Base-by-base conservation (phyloP, 2,113 vertebrate species). In the Melanotaenia duboulayi region DNA sequence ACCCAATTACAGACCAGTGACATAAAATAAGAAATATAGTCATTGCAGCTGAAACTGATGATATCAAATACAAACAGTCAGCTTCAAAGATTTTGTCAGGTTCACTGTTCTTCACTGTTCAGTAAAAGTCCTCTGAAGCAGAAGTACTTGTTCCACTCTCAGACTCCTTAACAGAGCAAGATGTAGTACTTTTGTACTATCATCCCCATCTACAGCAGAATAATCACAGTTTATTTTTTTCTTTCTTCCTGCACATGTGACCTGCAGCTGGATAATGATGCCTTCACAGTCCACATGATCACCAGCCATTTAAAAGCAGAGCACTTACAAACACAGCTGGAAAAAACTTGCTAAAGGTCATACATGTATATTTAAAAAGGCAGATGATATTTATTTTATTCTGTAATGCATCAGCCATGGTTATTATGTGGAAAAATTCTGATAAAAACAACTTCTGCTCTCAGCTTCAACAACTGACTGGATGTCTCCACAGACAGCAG, bases 401-500 rank as follows among this genome's bases (percentile, higher is more conserved):
- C 22, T n/a, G 62, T 25, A 6, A 13, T 25, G 11, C 2, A 14
- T 3, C n/a, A n/a, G 17, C 19, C 2, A 6, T 7, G 11, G 16
- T 63, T 51, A 24, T 70, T 46, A 59, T 24, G 22, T 56, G 16
- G 13, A 42, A 22, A 19, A 48, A 11, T 50, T 44, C 17, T 56
- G 22, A 46, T 71, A 37, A n/a, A 51, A 17, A 28, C 48, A 60
- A 62, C n/a, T 17, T 58, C 13, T 35, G 28, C 60, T 14, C 24
- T 35, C 54, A 95, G 93, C 81, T 96, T 94, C 85, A 92, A 94
- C 20, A 16, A 2, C 6, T 49, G 20, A 12, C 12, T 40, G 28
- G 44, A 40, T 51, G 32, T 9, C 11, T 60, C 22, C 16, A 19
- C 28, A 13, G 23, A 23, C 8, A 28, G 22, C 37, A 44, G 10